These are phyloP conservation scores for Protodeltote pygarga DNA, from an alignment of 2,888 invertebrate species.

Conservation along the genomic window DNA sequence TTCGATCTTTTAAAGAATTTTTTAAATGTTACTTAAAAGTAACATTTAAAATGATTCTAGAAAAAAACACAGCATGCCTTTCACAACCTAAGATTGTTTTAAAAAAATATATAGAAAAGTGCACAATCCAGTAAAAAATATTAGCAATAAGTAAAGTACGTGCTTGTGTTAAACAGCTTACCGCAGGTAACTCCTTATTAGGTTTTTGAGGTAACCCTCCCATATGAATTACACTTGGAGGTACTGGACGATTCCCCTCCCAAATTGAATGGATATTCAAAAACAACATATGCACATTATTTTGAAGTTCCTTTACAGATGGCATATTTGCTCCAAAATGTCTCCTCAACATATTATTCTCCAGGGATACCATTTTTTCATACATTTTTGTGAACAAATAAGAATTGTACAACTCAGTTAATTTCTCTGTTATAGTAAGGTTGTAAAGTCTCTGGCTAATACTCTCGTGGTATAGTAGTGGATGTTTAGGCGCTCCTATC, in stretches of 20 bases:
- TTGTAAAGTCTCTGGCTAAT: slow-evolving; percentile 49
- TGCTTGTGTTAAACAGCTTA: too few species aligned
- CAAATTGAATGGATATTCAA: slow-evolving; percentile 64
- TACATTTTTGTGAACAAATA: slow-evolving; percentile 15
- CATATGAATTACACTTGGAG: slow-evolving; percentile 53
- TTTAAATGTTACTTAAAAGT: too few species aligned
- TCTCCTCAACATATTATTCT: slow-evolving; percentile 37
- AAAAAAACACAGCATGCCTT: too few species aligned
- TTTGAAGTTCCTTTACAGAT: slow-evolving; percentile 40
- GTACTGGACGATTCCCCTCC: slow-evolving; percentile 54
- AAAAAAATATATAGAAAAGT: neutral
- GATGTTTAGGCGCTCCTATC: slow-evolving; percentile 58
- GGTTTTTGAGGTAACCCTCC: slow-evolving; percentile 68
- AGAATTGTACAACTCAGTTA: slow-evolving; percentile 43
- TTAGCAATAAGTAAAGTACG: neutral
- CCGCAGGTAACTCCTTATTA: slow-evolving; percentile 67
- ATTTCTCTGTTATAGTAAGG: slow-evolving; percentile 55
- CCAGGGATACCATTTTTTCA: slow-evolving; percentile 9
- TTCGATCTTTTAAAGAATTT: too few species aligned
- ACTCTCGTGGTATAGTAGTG: slow-evolving; percentile 53
- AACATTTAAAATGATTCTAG: too few species aligned
- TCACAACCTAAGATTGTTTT: too few species aligned
- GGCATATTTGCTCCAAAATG: slow-evolving; percentile 54
- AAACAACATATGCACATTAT: slow-evolving; percentile 69
- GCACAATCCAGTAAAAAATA: neutral